A percentile compares a stretch with the other conserved stretches of the same genome.
phyloP scores from a whole-genome alignment of 2,113 vertebrate species.

The Tamias sibiricus region DNA sequence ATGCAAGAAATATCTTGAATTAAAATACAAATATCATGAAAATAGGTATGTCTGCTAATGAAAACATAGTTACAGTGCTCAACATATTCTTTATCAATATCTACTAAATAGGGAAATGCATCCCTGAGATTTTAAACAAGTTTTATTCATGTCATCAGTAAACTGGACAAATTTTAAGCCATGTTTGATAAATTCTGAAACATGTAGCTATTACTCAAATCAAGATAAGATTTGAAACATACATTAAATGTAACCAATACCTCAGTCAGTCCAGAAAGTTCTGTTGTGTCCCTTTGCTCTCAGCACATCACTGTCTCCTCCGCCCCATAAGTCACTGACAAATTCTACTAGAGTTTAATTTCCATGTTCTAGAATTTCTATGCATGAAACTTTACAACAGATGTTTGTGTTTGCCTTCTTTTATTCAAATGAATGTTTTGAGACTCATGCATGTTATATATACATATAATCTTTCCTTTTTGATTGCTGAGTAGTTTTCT shows the following conservation, averaged over 20 bases:
- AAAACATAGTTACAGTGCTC: not conserved
- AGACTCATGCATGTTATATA: not conserved
- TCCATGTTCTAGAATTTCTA: not conserved
- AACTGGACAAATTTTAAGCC: not conserved
- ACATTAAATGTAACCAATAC: not conserved
- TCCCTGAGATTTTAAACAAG: not conserved
- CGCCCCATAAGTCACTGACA: not conserved
- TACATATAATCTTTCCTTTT: not conserved
- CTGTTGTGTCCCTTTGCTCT: fast-evolving
- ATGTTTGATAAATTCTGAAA: not conserved
- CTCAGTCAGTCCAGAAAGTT: not conserved
- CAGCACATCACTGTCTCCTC: fast-evolving
- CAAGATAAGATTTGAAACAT: not conserved
- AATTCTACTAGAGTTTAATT: not conserved
- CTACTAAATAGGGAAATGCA: not conserved
- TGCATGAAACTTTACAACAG: not conserved
- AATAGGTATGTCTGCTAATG: not conserved
- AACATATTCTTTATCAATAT: not conserved
- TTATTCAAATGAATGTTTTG: not conserved
- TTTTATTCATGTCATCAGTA: not conserved
- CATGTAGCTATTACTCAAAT: not conserved
- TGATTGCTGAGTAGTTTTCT: not conserved
- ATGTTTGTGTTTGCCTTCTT: not conserved
- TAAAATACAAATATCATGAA: not conserved
- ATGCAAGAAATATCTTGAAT: not conserved